Conservation (phyloP, 2,113 vertebrate genomes). For the Ptilorrhoa leucosticta region DNA sequence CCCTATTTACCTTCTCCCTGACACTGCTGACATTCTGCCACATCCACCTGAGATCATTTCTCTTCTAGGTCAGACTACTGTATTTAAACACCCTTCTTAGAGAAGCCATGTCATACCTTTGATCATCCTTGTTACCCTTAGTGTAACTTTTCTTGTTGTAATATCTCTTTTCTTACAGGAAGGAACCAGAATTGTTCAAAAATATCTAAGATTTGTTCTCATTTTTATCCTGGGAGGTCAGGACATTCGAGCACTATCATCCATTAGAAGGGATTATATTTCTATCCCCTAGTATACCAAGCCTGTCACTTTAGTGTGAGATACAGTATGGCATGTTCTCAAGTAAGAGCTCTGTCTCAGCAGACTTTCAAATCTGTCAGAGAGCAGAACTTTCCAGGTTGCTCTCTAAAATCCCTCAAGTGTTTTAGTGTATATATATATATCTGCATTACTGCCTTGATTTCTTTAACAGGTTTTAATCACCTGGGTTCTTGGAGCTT, state of each 20-base stretch:
- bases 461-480: background rate
- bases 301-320: background rate
- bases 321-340: background rate
- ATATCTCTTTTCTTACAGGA: background rate
- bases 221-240: constrained; percentile 4
- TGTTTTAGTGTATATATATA: background rate
- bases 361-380: background rate
- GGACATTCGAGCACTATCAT: background rate
- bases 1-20: background rate
- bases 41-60: background rate
- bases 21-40: background rate
- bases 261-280: constrained; percentile 15
- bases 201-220: background rate
- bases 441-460: background rate
- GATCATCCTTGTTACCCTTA: background rate
- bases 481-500: background rate
- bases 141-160: background rate
- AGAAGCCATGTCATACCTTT: background rate
- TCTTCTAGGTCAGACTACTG: background rate
- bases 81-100: background rate
- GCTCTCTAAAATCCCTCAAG: background rate
- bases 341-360: background rate
- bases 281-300: background rate
- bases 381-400: background rate
- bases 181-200: background rate